Percentiles rank a stretch among this genome's conserved stretches.
phyloP scores from a whole-genome alignment of 2,888 invertebrate genomes.

The Silvanus unidentatus region DNA sequence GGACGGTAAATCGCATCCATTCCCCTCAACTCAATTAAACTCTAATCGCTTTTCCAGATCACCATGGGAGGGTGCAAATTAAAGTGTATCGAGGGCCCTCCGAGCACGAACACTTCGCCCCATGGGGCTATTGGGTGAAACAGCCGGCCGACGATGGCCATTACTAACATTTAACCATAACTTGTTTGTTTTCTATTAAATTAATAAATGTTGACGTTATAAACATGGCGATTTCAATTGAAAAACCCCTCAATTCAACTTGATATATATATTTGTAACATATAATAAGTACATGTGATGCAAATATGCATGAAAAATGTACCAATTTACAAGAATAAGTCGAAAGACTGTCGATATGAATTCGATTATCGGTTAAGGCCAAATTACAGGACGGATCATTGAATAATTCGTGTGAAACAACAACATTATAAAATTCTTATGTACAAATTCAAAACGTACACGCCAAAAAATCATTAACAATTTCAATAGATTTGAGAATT shows the following conservation, averaged over 20 bases:
- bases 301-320: conserved; percentile 31
- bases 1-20: conserved; percentile 1
- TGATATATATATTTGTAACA: conserved; percentile 40
- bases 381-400: conserved; percentile 18
- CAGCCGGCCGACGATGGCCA: conserved; percentile 59
- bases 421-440: neutral
- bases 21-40: conserved; percentile 2
- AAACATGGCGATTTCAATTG: neutral
- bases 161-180: conserved; percentile 3
- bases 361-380: conserved; percentile 15
- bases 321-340: conserved; percentile 16
- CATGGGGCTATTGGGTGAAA: conserved; percentile 69
- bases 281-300: conserved; percentile 33
- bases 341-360: conserved; percentile 10
- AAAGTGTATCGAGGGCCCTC: conserved; percentile 69
- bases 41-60: conserved; percentile 46
- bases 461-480: no score
- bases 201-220: neutral
- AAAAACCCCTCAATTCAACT: conserved; percentile 28
- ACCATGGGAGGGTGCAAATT: conserved; percentile 62
- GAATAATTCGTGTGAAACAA: neutral
- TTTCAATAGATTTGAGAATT: no score
- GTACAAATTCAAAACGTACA: no score
- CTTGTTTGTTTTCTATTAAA: neutral
- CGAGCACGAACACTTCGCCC: conserved; percentile 56